Conservation (phyloP, 2,797 vertebrate genomes). For the Xerus rutilus region DNA sequence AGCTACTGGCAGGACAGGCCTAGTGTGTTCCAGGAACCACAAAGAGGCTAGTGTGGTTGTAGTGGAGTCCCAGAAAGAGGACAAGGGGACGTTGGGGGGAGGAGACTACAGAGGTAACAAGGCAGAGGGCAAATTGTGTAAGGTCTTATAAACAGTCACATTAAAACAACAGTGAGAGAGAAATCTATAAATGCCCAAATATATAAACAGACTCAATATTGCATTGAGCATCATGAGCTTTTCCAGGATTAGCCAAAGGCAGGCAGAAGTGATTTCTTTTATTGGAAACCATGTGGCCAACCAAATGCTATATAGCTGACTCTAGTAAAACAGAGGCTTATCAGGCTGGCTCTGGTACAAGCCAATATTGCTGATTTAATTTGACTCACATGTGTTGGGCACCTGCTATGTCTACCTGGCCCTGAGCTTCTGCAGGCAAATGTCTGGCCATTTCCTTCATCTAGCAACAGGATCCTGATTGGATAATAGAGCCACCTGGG, state of each 20-base stretch:
- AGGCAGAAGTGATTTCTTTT: conserved; percentile 78
- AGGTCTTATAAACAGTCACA: conserved; percentile 65
- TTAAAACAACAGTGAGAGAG: conserved; percentile 70
- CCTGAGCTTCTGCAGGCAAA: conserved; percentile 32
- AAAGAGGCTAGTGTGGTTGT: neutral
- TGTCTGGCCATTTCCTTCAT: conserved; percentile 55
- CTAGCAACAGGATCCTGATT: neutral
- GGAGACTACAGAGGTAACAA: conserved; percentile 35
- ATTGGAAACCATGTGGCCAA: conserved; percentile 71
- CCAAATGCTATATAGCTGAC: conserved; percentile 53
- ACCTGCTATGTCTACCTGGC: conserved; percentile 73
- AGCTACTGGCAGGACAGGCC: neutral
- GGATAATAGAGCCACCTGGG: conserved; percentile 49
- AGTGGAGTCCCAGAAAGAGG: neutral
- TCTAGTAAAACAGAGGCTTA: conserved; percentile 70
- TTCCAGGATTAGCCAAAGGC: conserved; percentile 57
- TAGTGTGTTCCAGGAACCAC: neutral
- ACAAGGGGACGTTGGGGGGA: neutral
- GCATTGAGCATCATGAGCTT: conserved; percentile 55
- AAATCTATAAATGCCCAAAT: conserved; percentile 69
- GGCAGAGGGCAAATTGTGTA: conserved; percentile 33
- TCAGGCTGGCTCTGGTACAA: conserved; percentile 74
- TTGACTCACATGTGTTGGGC: conserved; percentile 67
- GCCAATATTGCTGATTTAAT: conserved; percentile 71
- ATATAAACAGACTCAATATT: conserved; percentile 68